Evolutionary conservation across 2,797 vertebrate genomes (phyloP), one percentile per base, ranked within the genome.

Genomic region (Rhinophrynus dorsalis): DNA sequence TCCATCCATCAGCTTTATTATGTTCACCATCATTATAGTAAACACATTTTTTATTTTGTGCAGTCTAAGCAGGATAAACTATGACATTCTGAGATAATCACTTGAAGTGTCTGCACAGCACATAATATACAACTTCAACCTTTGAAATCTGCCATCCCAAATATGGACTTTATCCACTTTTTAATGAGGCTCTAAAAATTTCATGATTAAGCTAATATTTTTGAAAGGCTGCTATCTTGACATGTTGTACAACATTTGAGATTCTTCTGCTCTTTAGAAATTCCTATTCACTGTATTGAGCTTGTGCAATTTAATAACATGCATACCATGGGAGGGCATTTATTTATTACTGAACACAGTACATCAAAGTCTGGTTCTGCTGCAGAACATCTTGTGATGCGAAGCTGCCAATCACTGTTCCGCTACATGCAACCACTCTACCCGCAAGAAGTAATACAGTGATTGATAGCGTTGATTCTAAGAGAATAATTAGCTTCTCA

Each of bases 181-280:
- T 89, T 90, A 90, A 90, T 80, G 84, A 89, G 86, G 85, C 88
- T 88, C 83, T 88, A 87, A 91, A 90, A 88, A 77, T 86, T 61
- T 80, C 18, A 50, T 80, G 87, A 88, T 88, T 83, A 87, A 89
- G 84, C 79, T 78, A 80, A 85, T 84, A 85, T 88, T 91, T 90
- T 89, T 85, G 81, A 42, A 83, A 84, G 85, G 84, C 82, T 85
- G 88, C 78, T 83, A 85, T 76, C 79, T 77, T 88, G 87, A 86
- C 85, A 89, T 85, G 86, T 86, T 90, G 88, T 89, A 87, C 88
- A 89, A 89, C 88, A 87, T 85, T 87, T 81, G 80, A 38, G 77
- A 84, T 81, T 87, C 82, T 82, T 85, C 81, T 80, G 83, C 89
- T 86, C 84, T 81, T 89, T 86, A 88, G 83, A 90, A 88, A 87